Percentiles rank a stretch among this genome's conserved stretches.
Evolutionary conservation across 2,797 vertebrate species (phyloP).

Genomic region (Decapterus maruadsi): DNA sequence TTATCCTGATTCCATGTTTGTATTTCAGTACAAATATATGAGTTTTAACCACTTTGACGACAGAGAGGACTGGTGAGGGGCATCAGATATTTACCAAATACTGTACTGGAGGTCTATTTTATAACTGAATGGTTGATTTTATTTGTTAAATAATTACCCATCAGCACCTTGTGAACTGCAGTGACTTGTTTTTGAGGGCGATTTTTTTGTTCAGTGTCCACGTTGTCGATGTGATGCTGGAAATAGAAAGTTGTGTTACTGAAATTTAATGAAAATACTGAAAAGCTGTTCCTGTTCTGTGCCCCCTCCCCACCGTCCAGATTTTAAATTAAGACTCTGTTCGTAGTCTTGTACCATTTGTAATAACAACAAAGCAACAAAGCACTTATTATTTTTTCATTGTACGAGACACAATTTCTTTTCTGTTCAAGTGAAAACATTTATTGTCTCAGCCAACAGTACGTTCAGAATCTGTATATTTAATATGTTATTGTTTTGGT

Average conservation of each 20-base stretch:
- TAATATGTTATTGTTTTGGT: conserved; percentile 35
- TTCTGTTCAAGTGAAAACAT: conserved; percentile 21
- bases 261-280: neutral
- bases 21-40: conserved; percentile 17
- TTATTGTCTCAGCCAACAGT: conserved; percentile 15
- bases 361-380: conserved; percentile 11
- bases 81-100: neutral
- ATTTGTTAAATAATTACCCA: neutral
- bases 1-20: neutral
- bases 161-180: no score
- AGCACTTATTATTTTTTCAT: conserved; percentile 22
- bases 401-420: conserved; percentile 20
- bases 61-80: neutral
- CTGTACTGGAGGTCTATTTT: neutral
- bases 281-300: conserved; percentile 9
- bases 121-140: no score
- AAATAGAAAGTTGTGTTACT: neutral
- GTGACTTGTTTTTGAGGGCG: no score
- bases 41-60: neutral
- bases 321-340: conserved; percentile 22
- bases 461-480: conserved; percentile 42
- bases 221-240: neutral
- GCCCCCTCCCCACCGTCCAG: neutral
- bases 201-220: no score
- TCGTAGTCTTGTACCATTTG: conserved; percentile 21